These are phyloP conservation scores for Dipodomys spectabilis DNA, from an alignment of 2,113 vertebrate genomes.

Conservation along the genomic window DNA sequence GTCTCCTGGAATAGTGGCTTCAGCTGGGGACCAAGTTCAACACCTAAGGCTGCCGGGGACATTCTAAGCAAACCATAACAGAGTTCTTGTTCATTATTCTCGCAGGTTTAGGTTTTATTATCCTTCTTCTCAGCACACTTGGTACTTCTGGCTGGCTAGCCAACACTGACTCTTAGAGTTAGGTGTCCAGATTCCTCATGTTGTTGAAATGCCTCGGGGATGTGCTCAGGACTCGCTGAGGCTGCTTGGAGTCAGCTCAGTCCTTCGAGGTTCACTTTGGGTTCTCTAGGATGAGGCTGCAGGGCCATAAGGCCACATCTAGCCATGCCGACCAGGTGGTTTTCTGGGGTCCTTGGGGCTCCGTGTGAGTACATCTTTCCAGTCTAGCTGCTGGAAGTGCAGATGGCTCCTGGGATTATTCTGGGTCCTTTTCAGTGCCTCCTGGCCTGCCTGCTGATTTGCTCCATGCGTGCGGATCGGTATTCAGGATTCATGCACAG, in stretches of 20 bases:
- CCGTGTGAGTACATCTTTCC: accelerated
- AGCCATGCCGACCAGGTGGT: not conserved
- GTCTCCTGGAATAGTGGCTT: no score
- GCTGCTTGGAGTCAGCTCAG: not conserved
- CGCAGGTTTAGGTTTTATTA: not conserved
- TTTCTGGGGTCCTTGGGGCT: not conserved
- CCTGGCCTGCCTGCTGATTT: not conserved
- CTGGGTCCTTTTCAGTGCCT: not conserved
- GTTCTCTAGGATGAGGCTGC: not conserved
- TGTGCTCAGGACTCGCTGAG: not conserved
- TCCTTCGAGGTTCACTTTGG: not conserved
- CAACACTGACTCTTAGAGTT: not conserved
- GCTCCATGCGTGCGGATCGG: not conserved
- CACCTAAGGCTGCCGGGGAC: no score
- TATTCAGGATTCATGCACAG: not conserved
- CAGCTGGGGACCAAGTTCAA: no score
- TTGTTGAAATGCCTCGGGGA: not conserved
- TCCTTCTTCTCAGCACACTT: not conserved
- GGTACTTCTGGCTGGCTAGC: not conserved
- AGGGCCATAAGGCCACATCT: not conserved
- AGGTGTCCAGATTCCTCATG: not conserved
- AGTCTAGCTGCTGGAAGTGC: not conserved
- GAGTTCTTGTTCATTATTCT: not conserved
- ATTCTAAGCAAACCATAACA: no score
- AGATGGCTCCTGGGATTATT: not conserved